Percentiles rank a stretch among this genome's conserved stretches.
These are phyloP conservation scores for Peromyscus eremicus DNA, from an alignment of 2,797 vertebrate species.

Conservation along the genomic window DNA sequence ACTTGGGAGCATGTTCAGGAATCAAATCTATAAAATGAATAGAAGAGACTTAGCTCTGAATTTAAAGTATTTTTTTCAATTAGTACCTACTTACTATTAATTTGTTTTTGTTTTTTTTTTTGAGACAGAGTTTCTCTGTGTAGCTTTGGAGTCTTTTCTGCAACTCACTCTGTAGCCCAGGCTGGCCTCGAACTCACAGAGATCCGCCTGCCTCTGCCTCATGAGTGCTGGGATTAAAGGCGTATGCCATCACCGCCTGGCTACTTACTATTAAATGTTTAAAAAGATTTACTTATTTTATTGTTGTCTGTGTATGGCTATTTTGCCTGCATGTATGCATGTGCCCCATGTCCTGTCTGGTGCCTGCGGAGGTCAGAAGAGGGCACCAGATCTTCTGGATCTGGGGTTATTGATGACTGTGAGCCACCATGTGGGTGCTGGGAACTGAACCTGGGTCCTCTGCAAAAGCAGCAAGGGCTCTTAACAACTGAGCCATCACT, in stretches of 20 bases:
- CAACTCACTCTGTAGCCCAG: too few species aligned
- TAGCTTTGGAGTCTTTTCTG: too few species aligned
- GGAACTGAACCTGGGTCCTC: neutral
- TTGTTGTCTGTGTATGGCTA: neutral
- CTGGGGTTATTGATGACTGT: neutral
- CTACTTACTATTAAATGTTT: neutral
- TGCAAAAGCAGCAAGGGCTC: neutral
- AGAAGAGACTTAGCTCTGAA: slow-evolving; percentile 14
- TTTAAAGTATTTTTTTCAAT: slow-evolving; percentile 46
- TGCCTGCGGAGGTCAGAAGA: neutral
- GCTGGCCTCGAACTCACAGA: too few species aligned
- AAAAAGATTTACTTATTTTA: neutral
- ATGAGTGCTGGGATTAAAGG: too few species aligned
- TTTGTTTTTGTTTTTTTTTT: too few species aligned
- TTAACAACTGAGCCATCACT: neutral
- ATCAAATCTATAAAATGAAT: slow-evolving; percentile 15
- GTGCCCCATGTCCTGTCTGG: neutral
- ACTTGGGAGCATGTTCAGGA: neutral
- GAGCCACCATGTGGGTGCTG: neutral
- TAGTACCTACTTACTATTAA: neutral
- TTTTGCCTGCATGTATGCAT: neutral
- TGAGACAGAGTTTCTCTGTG: too few species aligned
- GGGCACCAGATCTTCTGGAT: neutral
- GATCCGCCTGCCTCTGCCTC: too few species aligned
- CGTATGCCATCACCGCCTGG: too few species aligned